Percentiles rank a stretch among this genome's conserved stretches.
Conservation (phyloP, 2,888 invertebrate species). For the Cartodere bifasciata region DNA sequence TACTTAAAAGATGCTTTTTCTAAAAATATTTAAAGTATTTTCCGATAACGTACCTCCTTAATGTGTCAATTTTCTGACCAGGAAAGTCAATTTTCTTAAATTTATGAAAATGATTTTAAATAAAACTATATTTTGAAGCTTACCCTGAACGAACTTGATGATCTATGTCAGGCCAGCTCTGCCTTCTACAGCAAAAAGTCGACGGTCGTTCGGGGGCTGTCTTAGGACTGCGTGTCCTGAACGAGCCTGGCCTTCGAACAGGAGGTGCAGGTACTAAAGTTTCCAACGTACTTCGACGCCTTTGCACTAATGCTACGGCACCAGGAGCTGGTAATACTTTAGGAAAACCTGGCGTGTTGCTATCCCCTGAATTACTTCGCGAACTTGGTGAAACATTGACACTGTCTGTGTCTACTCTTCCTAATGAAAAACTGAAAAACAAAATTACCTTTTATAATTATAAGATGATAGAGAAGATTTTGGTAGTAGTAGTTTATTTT, state of each 20-base stretch:
- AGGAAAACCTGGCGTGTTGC: constrained; percentile 48
- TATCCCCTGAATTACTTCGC: constrained; percentile 33
- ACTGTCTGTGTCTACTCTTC: constrained; percentile 28
- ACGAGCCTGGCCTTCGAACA: constrained; percentile 37
- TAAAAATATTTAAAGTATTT: too few species aligned
- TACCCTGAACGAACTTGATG: constrained; percentile 74
- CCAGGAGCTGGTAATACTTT: constrained; percentile 61
- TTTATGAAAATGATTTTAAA: too few species aligned
- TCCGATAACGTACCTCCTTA: too few species aligned
- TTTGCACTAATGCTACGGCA: constrained; percentile 40
- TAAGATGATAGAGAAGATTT: too few species aligned
- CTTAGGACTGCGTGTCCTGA: constrained; percentile 37
- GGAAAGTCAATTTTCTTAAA: too few species aligned
- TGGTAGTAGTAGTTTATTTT: too few species aligned
- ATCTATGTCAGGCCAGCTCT: constrained; percentile 78
- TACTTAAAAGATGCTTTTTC: too few species aligned
- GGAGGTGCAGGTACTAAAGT: constrained; percentile 30
- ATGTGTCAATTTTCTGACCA: too few species aligned
- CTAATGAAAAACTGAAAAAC: constrained; percentile 35
- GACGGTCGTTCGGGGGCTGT: constrained; percentile 49
- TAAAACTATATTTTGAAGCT: too few species aligned
- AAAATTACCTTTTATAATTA: too few species aligned
- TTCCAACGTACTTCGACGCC: constrained; percentile 51
- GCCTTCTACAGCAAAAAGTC: constrained; percentile 63
- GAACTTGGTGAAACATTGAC: constrained; percentile 23